Percentiles rank a stretch among this genome's conserved stretches.
phyloP scores from a whole-genome alignment of 1,140 invertebrate species.

The Anadara kagoshimensis region DNA sequence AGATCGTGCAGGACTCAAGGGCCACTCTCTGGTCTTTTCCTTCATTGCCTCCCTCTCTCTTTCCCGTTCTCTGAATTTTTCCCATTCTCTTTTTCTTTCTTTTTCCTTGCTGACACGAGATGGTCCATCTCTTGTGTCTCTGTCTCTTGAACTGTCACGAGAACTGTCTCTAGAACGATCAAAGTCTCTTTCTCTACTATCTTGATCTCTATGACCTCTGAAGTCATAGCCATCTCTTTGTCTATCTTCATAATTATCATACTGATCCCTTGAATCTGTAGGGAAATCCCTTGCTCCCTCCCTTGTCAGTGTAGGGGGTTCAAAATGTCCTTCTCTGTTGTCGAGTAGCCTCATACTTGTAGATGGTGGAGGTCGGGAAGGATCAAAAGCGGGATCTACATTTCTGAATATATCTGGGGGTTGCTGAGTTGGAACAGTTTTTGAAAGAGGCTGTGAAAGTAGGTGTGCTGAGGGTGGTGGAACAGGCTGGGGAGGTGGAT shows the following conservation, averaged over 20 bases:
- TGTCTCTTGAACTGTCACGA: slow-evolving; percentile 48
- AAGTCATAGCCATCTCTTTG: slow-evolving; percentile 39
- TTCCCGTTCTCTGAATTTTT: slow-evolving; percentile 60
- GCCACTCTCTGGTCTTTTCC: slow-evolving; percentile 42
- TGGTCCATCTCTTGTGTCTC: slow-evolving; percentile 28
- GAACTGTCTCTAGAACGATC: slow-evolving; percentile 52
- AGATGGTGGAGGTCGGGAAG: slow-evolving; percentile 29
- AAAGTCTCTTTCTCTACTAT: slow-evolving; percentile 50
- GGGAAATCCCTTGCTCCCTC: slow-evolving; percentile 40
- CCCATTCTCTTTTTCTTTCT: slow-evolving; percentile 41
- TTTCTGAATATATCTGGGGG: neutral
- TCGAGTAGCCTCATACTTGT: slow-evolving; percentile 23
- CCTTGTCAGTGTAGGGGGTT: neutral
- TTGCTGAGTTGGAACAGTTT: neutral
- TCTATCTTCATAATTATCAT: slow-evolving; percentile 40
- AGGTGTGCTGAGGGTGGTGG: slow-evolving; percentile 4
- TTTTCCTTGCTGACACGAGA: slow-evolving; percentile 28
- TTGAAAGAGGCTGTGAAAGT: neutral
- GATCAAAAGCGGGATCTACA: slow-evolving; percentile 3
- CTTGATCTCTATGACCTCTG: slow-evolving; percentile 27
- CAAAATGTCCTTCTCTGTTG: slow-evolving; percentile 19
- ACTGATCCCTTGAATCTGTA: slow-evolving; percentile 35
- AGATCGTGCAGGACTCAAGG: slow-evolving; percentile 46
- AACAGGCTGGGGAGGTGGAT: slow-evolving; percentile 29
- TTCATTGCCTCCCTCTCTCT: slow-evolving; percentile 46